These are phyloP conservation scores for Tychaedon coryphoeus DNA, from an alignment of 2,113 vertebrate genomes.

Conservation along the genomic window DNA sequence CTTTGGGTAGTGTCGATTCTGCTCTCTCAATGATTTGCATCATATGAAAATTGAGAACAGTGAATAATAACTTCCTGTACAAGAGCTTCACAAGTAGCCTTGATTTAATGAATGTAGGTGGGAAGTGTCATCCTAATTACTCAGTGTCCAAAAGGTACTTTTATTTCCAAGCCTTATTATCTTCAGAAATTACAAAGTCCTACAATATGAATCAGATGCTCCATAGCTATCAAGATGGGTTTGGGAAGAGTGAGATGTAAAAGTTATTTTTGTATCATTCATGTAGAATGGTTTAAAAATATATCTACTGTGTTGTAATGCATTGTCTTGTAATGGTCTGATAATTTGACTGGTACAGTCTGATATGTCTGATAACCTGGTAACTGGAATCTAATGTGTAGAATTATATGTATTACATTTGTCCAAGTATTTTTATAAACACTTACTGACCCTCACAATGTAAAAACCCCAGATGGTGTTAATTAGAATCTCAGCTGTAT, in stretches of 20 bases:
- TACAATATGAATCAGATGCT: conserved; percentile 1
- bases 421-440: background rate
- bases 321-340: background rate
- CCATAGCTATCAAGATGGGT: background rate
- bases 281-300: background rate
- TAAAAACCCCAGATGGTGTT: background rate
- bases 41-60: background rate
- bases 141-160: conserved; percentile 7
- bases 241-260: background rate
- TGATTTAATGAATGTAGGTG: background rate
- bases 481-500: background rate
- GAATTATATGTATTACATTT: background rate
- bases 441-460: background rate
- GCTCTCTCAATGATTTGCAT: background rate
- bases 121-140: conserved; percentile 15
- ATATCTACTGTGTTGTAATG: background rate
- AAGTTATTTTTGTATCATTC: background rate
- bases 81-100: background rate
- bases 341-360: background rate
- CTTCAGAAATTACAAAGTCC: conserved; percentile 7
- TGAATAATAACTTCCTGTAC: conserved; percentile 10
- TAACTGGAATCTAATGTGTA: background rate
- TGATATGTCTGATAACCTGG: background rate
- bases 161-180: background rate
- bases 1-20: background rate